Conservation (phyloP, 2,113 vertebrate species). For the Stigmatopora nigra region DNA sequence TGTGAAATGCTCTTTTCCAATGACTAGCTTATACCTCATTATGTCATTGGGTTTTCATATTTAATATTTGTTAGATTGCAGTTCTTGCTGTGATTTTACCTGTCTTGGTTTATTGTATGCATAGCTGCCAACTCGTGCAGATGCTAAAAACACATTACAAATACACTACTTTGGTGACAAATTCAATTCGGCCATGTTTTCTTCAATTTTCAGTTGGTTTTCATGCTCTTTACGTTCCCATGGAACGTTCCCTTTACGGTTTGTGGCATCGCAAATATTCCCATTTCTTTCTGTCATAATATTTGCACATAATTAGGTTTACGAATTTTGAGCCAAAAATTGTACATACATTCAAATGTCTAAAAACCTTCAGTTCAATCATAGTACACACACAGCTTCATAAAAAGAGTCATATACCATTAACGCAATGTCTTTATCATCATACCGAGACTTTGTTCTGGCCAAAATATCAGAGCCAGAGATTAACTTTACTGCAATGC, state of each 20-base stretch:
- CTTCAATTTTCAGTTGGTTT: too few species aligned
- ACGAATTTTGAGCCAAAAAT: too few species aligned
- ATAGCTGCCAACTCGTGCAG: neutral
- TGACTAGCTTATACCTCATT: neutral
- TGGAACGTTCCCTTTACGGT: too few species aligned
- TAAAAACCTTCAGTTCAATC: neutral
- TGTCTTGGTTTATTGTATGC: neutral
- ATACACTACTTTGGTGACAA: neutral
- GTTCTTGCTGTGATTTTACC: too few species aligned
- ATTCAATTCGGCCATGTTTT: too few species aligned
- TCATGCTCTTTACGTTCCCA: too few species aligned
- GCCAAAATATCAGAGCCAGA: neutral
- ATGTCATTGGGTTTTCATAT: neutral
- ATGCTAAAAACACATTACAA: neutral
- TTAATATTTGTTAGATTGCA: neutral
- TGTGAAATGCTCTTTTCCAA: neutral
- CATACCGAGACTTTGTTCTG: neutral
- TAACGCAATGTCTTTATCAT: neutral
- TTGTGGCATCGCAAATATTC: too few species aligned
- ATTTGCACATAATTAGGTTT: too few species aligned
- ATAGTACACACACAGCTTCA: neutral
- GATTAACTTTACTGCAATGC: neutral
- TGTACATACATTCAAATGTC: neutral
- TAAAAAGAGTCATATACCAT: neutral
- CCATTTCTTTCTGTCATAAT: too few species aligned